Evolutionary conservation across 1,140 invertebrate species (phyloP).

Genomic region (Telenomus remus): DNA sequence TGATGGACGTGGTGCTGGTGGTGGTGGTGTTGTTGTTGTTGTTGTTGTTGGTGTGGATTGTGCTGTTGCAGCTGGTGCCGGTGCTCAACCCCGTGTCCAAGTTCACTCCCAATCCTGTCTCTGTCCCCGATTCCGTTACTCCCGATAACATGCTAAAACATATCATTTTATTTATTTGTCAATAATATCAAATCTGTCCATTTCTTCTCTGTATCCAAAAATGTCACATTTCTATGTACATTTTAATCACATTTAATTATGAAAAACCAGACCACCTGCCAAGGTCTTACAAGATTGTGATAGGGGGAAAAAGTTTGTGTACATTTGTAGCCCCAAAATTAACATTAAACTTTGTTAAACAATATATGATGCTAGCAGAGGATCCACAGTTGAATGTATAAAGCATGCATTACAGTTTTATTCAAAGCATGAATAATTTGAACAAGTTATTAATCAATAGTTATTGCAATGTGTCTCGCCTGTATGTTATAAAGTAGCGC

Average conservation of each 20-base stretch:
- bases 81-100: slow-evolving; percentile 58
- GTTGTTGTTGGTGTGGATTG: slow-evolving; percentile 50
- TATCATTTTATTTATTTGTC: slow-evolving; percentile 60
- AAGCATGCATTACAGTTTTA: slow-evolving; percentile 1
- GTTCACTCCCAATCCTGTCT: slow-evolving; percentile 61
- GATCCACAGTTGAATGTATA: neutral
- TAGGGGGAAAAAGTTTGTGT: no score
- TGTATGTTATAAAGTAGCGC: neutral
- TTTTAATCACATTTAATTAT: no score
- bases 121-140: slow-evolving; percentile 67
- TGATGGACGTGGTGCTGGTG: slow-evolving; percentile 64
- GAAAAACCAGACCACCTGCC: no score
- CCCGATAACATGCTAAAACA: slow-evolving; percentile 73
- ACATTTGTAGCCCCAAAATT: no score
- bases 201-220: no score
- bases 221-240: no score
- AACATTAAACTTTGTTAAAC: no score
- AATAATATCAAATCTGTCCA: slow-evolving; percentile 28
- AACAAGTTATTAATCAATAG: neutral
- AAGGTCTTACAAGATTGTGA: no score
- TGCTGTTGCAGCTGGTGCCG: slow-evolving; percentile 58
- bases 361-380: no score
- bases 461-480: slow-evolving; percentile 18
- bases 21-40: slow-evolving; percentile 51
- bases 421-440: neutral